Evolutionary conservation across 2,888 invertebrate genomes (phyloP).

Genomic region (Hymenopus coronatus): DNA sequence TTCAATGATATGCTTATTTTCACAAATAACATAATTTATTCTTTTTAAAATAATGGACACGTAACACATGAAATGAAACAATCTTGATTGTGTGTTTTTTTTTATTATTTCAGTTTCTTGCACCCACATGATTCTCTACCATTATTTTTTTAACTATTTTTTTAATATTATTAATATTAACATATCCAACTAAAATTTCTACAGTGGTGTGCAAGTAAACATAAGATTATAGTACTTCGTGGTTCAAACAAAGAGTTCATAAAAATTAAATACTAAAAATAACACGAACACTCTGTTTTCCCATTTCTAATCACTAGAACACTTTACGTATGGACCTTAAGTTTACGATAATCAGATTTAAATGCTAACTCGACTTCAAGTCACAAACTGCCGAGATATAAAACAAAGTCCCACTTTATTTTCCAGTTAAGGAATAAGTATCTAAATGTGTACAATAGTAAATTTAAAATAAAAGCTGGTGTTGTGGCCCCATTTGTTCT

Average conservation of each 20-base stretch:
- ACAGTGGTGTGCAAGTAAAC: background rate
- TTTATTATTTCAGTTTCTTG: background rate
- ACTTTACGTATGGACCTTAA: background rate
- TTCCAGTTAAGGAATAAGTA: background rate
- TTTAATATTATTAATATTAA: background rate
- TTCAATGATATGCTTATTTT: background rate
- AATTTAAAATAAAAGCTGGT: background rate
- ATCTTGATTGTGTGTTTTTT: background rate
- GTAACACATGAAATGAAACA: slow-evolving; percentile 10
- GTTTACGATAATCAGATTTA: background rate
- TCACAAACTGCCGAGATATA: background rate
- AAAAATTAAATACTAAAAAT: slow-evolving; percentile 9
- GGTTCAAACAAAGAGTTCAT: background rate
- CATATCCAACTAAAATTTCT: background rate
- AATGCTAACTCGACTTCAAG: background rate
- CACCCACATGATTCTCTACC: background rate
- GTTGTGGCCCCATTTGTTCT: slow-evolving; percentile 9
- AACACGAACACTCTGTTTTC: background rate
- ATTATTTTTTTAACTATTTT: background rate
- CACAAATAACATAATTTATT: slow-evolving; percentile 3
- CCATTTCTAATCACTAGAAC: background rate
- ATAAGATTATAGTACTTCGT: background rate
- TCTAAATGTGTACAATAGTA: background rate
- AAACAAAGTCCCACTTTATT: background rate
- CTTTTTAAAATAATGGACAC: slow-evolving; percentile 9